Evolutionary conservation across 2,888 invertebrate species (phyloP).

Genomic region (Lasius fuliginosus): DNA sequence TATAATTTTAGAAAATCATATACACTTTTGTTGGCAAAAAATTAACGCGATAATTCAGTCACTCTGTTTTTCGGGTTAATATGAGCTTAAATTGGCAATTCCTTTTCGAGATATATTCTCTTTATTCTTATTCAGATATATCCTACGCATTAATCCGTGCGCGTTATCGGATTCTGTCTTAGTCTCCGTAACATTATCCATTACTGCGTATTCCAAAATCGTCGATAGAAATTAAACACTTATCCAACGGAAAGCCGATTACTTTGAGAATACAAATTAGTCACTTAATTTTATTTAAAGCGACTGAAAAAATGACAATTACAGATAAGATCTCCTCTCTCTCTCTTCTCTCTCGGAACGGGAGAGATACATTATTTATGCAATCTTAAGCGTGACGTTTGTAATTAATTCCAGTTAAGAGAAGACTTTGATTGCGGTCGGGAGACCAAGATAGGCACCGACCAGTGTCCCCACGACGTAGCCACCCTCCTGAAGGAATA

Average conservation of each 20-base stretch:
- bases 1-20: neutral
- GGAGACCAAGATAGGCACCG: constrained; percentile 91
- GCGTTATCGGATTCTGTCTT: constrained; percentile 1
- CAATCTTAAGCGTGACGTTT: constrained; percentile 12
- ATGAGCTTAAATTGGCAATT: constrained; percentile 18
- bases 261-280: neutral
- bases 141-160: neutral
- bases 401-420: constrained; percentile 89
- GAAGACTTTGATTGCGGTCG: constrained; percentile 96
- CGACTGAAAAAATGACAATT: neutral
- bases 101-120: neutral
- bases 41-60: neutral
- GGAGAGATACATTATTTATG: neutral
- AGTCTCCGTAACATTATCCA: neutral
- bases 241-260: neutral
- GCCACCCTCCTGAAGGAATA: constrained; percentile 97
- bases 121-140: neutral
- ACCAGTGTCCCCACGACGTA: constrained; percentile 97
- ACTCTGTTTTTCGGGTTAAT: constrained; percentile 17
- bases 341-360: neutral
- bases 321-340: neutral
- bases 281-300: neutral
- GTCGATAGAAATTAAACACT: neutral
- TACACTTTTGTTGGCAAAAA: neutral
- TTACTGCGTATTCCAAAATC: neutral